Evolutionary conservation across 1,140 invertebrate genomes (phyloP).

Genomic region (Pseudomyrmex gracilis): DNA sequence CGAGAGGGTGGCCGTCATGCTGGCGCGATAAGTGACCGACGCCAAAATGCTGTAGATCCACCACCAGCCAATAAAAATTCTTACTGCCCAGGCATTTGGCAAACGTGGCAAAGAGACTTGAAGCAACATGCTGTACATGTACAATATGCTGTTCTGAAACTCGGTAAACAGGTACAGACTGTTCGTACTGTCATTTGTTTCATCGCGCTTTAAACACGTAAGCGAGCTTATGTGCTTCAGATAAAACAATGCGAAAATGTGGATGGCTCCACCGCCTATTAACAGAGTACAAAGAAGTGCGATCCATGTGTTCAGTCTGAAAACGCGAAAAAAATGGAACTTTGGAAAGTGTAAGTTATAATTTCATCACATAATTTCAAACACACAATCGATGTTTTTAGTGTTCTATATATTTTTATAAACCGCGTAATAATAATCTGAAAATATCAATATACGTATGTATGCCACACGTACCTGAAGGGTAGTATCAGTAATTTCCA

Average conservation of each 20-base stretch:
- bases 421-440: too few relatives aligned
- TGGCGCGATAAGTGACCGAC: slow-evolving; percentile 91
- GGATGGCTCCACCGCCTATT: slow-evolving; percentile 87
- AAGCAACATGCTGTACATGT: slow-evolving; percentile 92
- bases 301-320: slow-evolving; percentile 88
- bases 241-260: slow-evolving; percentile 84
- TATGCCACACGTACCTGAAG: slow-evolving; percentile 87
- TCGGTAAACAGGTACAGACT: slow-evolving; percentile 90
- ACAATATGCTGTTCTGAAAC: slow-evolving; percentile 90
- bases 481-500: slow-evolving; percentile 93
- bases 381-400: too few relatives aligned
- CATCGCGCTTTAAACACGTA: slow-evolving; percentile 73
- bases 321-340: slow-evolving; percentile 74
- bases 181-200: slow-evolving; percentile 50
- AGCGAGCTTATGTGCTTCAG: slow-evolving; percentile 79
- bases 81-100: slow-evolving; percentile 91
- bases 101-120: slow-evolving; percentile 91
- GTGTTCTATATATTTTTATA: too few relatives aligned
- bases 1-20: slow-evolving; percentile 93
- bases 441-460: background rate
- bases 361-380: too few relatives aligned
- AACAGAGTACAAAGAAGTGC: slow-evolving; percentile 87
- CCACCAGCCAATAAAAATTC: slow-evolving; percentile 93
- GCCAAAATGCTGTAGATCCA: slow-evolving; percentile 93
- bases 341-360: too few relatives aligned